These are phyloP conservation scores for Drosophila villosipedis DNA, from an alignment of 2,888 invertebrate genomes.

Conservation along the genomic window DNA sequence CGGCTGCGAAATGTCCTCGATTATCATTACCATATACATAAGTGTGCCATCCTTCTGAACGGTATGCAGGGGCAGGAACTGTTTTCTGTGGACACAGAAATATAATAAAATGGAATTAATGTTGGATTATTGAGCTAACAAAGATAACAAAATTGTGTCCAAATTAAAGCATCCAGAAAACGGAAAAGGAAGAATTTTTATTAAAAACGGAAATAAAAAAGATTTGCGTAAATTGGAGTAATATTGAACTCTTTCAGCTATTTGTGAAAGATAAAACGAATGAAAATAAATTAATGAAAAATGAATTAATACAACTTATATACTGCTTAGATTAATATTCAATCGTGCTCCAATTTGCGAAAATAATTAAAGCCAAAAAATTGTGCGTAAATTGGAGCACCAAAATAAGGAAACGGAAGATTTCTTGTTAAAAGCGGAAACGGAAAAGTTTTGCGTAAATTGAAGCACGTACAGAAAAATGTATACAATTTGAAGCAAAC, in stretches of 20 bases:
- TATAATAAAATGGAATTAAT: not conserved
- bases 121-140: not conserved
- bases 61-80: constrained; percentile 57
- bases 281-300: not conserved
- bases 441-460: not conserved
- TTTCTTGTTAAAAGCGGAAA: not conserved
- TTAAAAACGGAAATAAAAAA: not conserved
- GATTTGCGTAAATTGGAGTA: not conserved
- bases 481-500: not conserved
- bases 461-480: not conserved
- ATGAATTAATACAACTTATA: not conserved
- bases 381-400: not conserved
- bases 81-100: constrained; percentile 60
- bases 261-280: not conserved
- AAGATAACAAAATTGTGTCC: not conserved
- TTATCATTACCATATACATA: constrained; percentile 82
- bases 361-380: not conserved
- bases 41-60: constrained; percentile 81
- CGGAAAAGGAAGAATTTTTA: not conserved
- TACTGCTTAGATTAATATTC: not conserved
- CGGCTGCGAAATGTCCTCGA: constrained; percentile 75
- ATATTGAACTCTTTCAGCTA: no score
- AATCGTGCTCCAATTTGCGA: not conserved
- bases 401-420: not conserved
- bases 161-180: not conserved